Evolutionary conservation across 2,797 vertebrate genomes (phyloP), one percentile per base, ranked within the genome.

Genomic region (Labroides dimidiatus): DNA sequence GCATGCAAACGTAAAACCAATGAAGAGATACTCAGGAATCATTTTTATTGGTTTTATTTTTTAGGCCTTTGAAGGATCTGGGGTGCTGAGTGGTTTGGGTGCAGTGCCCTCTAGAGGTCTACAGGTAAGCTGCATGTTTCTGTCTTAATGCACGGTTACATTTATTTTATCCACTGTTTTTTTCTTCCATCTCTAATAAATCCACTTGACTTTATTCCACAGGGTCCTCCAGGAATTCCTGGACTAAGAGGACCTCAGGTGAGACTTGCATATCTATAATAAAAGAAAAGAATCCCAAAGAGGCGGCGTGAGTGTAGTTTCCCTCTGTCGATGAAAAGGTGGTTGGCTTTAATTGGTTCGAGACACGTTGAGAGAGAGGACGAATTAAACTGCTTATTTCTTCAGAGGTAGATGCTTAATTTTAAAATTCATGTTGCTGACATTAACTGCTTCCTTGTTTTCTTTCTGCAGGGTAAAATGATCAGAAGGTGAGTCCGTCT

Each of bases 51-150:
- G 8, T 48, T n/a, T n/a, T n/a, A n/a, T 33, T 36, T 70, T 33
- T 51, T 17, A 99, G 97, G 96, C 98, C 74, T 84, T 92, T 24
- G 96, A 99, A 90, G 96, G 93, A 53, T 98, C 96, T 12, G 96
- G 94, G 23, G 70, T 50, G 36, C 48, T 78, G 58, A 50, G 64
- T 30, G 76, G 76, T 1, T 82, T 93, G 55, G 93, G 77, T 19
- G 82, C 78, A 42, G 51, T 75, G 8, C 67, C 84, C 69, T 81
- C 93, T 43, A 84, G 30, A 58, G 85, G 87, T 14, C 85, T 91
- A 52, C 93, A 93, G 85, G 96, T 98, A 93, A 73, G 59, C 51
- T 51, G 5, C 14, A 19, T 21, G 21, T 63, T 27, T 47, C n/a
- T 15, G 8, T 14, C 24, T 27, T n/a, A n/a, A 3, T 27, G 24